These are phyloP conservation scores for Bucorvus abyssinicus DNA, from an alignment of 2,797 vertebrate species.

Conservation along the genomic window DNA sequence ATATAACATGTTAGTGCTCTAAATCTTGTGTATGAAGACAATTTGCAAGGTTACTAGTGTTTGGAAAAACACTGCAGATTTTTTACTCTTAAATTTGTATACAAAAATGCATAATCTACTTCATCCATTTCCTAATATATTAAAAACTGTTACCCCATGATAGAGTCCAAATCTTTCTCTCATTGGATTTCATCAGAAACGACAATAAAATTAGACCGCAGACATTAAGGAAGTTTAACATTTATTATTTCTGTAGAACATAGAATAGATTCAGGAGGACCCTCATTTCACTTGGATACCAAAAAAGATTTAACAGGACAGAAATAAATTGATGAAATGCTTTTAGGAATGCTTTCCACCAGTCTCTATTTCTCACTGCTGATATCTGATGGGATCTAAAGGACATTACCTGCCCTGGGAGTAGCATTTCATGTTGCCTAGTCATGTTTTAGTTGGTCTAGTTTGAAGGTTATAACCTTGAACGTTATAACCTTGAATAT, in stretches of 20 bases:
- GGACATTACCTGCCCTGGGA: background rate
- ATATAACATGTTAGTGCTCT: background rate
- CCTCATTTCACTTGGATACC: background rate
- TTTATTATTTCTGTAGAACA: background rate
- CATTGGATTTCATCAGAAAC: background rate
- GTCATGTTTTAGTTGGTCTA: background rate
- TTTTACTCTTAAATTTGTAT: background rate
- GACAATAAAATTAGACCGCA: background rate
- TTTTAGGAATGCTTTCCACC: background rate
- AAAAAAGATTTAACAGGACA: background rate
- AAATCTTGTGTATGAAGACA: background rate
- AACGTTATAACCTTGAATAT: background rate
- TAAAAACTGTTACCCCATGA: background rate
- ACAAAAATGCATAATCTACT: background rate
- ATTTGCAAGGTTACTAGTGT: background rate
- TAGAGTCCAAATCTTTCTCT: background rate
- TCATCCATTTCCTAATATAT: background rate
- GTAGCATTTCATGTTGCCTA: background rate
- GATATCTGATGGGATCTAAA: background rate
- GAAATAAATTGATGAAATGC: background rate
- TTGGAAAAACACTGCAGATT: background rate
- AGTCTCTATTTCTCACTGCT: background rate
- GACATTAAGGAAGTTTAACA: background rate
- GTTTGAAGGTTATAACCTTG: background rate
- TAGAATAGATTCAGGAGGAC: background rate